These are phyloP conservation scores for Panagrolaimus sp. DNA, from an alignment of 1,140 invertebrate species.

Conservation along the genomic window DNA sequence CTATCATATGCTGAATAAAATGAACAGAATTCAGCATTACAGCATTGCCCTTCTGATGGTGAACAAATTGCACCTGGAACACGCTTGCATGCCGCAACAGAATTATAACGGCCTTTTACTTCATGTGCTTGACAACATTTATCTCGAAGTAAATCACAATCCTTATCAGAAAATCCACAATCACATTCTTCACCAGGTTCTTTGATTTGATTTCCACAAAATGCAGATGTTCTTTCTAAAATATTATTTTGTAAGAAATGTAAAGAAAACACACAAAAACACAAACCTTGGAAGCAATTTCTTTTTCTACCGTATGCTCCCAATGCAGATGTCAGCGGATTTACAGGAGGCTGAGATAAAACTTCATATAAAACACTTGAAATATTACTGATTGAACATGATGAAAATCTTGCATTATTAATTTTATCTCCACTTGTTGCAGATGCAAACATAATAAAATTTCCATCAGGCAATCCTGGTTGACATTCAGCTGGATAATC, in stretches of 20 bases:
- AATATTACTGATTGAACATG: constrained; percentile 88
- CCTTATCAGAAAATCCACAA: constrained; percentile 87
- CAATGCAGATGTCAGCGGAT: constrained; percentile 11
- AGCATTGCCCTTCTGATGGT: constrained; percentile 93
- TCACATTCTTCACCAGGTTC: constrained; percentile 93
- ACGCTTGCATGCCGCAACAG: constrained; percentile 72
- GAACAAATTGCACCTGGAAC: constrained; percentile 76
- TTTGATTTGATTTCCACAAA: constrained; percentile 98
- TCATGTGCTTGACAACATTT: constrained; percentile 80
- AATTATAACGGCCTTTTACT: constrained; percentile 16
- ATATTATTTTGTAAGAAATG: no score
- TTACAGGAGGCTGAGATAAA: constrained; percentile 39
- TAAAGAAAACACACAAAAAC: no score
- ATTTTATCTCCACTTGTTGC: constrained; percentile 85
- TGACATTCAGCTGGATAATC: constrained; percentile 86
- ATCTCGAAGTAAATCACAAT: constrained; percentile 71
- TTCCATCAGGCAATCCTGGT: constrained; percentile 83
- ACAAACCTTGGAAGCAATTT: constrained; percentile 79
- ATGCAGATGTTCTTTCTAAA: constrained; percentile 73
- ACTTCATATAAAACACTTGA: constrained; percentile 78
- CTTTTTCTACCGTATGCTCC: constrained; percentile 71
- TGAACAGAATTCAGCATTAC: constrained; percentile 71
- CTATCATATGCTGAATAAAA: constrained; percentile 68
- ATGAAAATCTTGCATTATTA: constrained; percentile 89
- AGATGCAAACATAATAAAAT: constrained; percentile 95